Evolutionary conservation across 2,113 vertebrate species (phyloP).

Genomic region (Lophius piscatorius): DNA sequence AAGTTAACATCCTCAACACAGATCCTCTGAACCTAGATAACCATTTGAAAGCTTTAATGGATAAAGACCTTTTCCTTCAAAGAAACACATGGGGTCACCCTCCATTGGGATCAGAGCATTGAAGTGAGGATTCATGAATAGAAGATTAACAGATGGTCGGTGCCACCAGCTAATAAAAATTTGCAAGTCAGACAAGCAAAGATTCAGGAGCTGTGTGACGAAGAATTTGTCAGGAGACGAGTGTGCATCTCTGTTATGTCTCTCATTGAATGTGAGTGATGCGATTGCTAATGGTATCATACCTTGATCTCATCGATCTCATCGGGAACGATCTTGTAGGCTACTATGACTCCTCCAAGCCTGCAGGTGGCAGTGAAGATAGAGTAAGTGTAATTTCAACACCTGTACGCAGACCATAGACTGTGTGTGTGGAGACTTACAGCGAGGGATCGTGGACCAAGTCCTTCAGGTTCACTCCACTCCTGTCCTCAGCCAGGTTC

Average conservation of each 20-base stretch:
- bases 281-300: conserved; percentile 15
- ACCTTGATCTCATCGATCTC: conserved; percentile 99
- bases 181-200: no score
- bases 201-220: not conserved
- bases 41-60: no score
- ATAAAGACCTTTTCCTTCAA: no score
- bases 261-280: not conserved
- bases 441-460: conserved; percentile 97
- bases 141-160: not conserved
- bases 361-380: conserved; percentile 77
- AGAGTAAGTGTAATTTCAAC: not conserved
- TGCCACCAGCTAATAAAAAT: no score
- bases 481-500: conserved; percentile 97
- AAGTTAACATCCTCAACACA: no score
- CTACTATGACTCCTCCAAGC: conserved; percentile 94
- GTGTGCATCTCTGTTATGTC: no score
- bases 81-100: conserved; percentile 39
- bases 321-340: conserved; percentile 98
- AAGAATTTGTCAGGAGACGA: not conserved
- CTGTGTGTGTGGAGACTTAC: conserved; percentile 82
- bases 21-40: no score
- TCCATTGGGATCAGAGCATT: not conserved
- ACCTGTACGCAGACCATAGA: conserved; percentile 53
- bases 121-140: not conserved
- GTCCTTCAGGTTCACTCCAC: conserved; percentile 98